Conservation (phyloP, 2,113 vertebrate genomes). For the Oreocharis arfaki region DNA sequence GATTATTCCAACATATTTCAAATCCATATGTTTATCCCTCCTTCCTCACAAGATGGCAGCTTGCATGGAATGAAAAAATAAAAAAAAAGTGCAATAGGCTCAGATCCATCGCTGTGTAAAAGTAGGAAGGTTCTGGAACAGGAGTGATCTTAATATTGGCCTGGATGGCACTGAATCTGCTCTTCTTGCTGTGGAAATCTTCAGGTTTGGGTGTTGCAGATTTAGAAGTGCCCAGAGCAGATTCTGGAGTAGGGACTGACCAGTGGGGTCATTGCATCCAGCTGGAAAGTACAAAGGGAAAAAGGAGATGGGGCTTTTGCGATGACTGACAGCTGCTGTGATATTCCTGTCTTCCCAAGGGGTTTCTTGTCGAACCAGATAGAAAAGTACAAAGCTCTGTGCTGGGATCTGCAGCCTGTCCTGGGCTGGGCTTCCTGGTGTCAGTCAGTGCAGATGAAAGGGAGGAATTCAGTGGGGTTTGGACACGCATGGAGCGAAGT, state of each 20-base stretch:
- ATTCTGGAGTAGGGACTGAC: background rate
- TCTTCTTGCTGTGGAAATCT: background rate
- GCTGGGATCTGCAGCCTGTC: background rate
- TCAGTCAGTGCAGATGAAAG: accelerated
- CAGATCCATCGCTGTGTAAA: background rate
- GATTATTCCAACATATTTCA: conserved; percentile 64
- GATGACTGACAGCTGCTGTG: background rate
- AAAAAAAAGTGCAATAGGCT: conserved; percentile 21
- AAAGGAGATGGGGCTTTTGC: background rate
- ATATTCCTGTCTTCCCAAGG: background rate
- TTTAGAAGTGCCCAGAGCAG: background rate
- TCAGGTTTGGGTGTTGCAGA: background rate
- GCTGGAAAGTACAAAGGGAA: background rate
- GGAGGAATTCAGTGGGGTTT: accelerated
- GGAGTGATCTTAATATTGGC: background rate
- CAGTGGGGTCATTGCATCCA: background rate
- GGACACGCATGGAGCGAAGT: background rate
- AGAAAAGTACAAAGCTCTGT: background rate
- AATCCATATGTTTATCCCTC: conserved; percentile 63
- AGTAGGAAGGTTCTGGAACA: background rate
- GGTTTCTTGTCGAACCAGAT: background rate
- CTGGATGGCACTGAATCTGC: background rate
- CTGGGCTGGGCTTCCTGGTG: background rate
- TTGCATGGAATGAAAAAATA: conserved; percentile 19
- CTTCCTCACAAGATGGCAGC: conserved; percentile 56